Percentiles rank a stretch among this genome's conserved stretches.
These are phyloP conservation scores for Crocidura indochinensis DNA, from an alignment of 2,797 vertebrate species.

Conservation along the genomic window DNA sequence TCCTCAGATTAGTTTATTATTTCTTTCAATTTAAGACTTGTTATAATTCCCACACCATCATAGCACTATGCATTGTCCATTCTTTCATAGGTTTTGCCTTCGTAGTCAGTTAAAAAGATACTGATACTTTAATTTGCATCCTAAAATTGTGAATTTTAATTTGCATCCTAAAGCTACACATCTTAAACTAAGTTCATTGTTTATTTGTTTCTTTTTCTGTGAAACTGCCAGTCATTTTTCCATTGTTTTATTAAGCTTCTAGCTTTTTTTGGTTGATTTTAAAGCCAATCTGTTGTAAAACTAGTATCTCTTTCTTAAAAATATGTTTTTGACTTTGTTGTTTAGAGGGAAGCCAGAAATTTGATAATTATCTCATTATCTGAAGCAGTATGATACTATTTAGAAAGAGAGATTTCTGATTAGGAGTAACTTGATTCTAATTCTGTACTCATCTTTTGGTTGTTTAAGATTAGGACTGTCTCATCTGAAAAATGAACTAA, in stretches of 20 bases:
- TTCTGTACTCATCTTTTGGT: neutral
- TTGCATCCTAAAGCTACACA: conserved; percentile 53
- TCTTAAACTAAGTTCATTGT: conserved; percentile 65
- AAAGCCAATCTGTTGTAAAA: conserved; percentile 66
- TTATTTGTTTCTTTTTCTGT: conserved; percentile 67
- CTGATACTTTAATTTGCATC: conserved; percentile 60
- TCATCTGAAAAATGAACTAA: conserved; percentile 12
- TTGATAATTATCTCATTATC: conserved; percentile 35
- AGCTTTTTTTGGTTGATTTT: conserved; percentile 77
- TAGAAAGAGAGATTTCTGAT: neutral
- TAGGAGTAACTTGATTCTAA: neutral
- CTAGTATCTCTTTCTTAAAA: conserved; percentile 70
- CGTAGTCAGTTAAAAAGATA: conserved; percentile 55
- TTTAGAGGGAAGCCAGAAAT: conserved; percentile 60
- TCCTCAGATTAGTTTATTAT: neutral
- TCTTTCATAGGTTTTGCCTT: conserved; percentile 39
- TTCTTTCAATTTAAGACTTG: neutral
- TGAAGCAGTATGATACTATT: neutral
- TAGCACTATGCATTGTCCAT: neutral
- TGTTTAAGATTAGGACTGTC: conserved; percentile 47
- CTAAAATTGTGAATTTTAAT: conserved; percentile 62
- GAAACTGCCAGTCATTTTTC: conserved; percentile 59
- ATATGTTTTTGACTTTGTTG: conserved; percentile 73
- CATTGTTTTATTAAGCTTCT: conserved; percentile 62
- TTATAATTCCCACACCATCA: neutral